phyloP scores from a whole-genome alignment of 2,113 vertebrate genomes.

The Aphyosemion australe region DNA sequence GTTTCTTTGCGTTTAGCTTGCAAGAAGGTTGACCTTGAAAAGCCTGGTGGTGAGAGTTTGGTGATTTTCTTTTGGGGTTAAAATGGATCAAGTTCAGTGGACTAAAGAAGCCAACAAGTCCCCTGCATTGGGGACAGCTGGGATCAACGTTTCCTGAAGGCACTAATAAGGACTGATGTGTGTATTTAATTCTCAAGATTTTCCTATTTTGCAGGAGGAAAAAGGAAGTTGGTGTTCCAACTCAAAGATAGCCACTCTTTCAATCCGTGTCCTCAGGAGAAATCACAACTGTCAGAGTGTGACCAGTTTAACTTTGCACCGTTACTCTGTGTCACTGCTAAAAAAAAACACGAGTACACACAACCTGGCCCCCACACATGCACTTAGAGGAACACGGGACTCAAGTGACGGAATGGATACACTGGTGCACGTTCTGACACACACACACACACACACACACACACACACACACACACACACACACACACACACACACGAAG shows the following conservation, averaged over 20 bases:
- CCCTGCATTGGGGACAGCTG: too few relatives aligned
- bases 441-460: constrained; percentile 2
- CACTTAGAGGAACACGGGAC: constrained; percentile 16
- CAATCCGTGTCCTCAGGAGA: constrained; percentile 41
- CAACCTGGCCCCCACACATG: constrained; percentile 6
- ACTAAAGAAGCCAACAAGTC: too few relatives aligned
- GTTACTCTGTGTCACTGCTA: constrained; percentile 46
- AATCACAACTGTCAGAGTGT: constrained; percentile 65
- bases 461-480: background rate
- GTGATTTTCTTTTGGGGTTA: too few relatives aligned
- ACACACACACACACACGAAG: background rate
- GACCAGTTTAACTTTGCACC: constrained; percentile 40
- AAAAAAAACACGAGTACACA: constrained; percentile 37
- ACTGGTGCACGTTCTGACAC: constrained; percentile 10
- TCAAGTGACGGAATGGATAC: constrained; percentile 40
- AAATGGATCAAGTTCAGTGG: too few relatives aligned
- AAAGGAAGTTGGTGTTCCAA: background rate
- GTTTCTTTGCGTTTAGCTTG: too few relatives aligned
- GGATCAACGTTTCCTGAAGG: too few relatives aligned
- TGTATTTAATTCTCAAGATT: too few relatives aligned
- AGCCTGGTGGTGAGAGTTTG: too few relatives aligned
- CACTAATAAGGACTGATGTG: too few relatives aligned
- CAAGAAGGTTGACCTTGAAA: too few relatives aligned
- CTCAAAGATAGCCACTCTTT: constrained; percentile 22
- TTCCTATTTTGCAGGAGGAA: too few relatives aligned